Evolutionary conservation across 2,888 invertebrate genomes (phyloP), one percentile per base, ranked within the genome.

Genomic region (Apodemia zela): DNA sequence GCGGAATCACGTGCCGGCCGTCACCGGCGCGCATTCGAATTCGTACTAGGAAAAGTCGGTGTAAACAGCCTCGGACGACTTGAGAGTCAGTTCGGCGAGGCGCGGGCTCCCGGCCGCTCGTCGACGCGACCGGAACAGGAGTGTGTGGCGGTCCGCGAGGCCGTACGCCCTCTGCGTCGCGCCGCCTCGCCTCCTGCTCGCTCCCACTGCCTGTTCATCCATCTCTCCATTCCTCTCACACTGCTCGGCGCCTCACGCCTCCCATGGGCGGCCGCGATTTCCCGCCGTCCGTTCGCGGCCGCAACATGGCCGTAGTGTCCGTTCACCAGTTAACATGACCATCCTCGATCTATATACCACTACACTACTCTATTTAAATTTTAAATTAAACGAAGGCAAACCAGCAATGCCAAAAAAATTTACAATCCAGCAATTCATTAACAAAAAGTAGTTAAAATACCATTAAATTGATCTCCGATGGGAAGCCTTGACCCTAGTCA

Each of bases 161-260:
- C 89, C 89, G 81, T 76, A 89, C 92, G 92, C 92, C 91, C 91
- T 92, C 91, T 82, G 89, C 89, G 86, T 85, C 90, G 90, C 93
- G 92, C 93, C 93, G 93, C 93, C 93, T 93, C 92, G 72, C 83
- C 69, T 70, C 73, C 74, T 73, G 87, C 88, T 82, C 85, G 67
- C 80, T 89, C 83, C 68, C 75, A 68, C 87, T 66, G 67, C 73
- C 68, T 63, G 67, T 65, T 60, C 49, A 65, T 68, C 67, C 75
- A 72, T 84, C 72, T 69, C 73, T 68, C 79, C 76, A 73, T 89
- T 86, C 84, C 78, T 69, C 77, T 89, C 82, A 64, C 75, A 66
- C 82, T 72, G 73, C 76, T 73, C 74, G 80, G 80, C 81, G 86
- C 80, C 85, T 84, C 81, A 84, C 89, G 88, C 90, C 90, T 89